Conservation (phyloP, 92 coral and sea anemone genomes). For the Epizoanthus illoricatus region DNA sequence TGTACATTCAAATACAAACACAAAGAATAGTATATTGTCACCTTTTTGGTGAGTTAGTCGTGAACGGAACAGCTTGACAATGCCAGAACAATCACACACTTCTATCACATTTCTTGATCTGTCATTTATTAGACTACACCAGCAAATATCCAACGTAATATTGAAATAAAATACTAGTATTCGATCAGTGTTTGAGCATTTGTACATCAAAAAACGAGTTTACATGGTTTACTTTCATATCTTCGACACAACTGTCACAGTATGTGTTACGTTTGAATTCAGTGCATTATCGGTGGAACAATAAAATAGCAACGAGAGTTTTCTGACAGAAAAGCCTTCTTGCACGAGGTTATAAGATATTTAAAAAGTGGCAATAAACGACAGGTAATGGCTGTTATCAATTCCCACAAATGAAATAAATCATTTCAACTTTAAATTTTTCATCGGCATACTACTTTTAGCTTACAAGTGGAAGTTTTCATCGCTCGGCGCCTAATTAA, state of each 20-base stretch:
- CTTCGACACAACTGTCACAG: too few species aligned
- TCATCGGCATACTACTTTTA: background rate
- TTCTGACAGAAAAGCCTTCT: background rate
- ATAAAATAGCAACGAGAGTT: background rate
- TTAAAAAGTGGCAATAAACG: background rate
- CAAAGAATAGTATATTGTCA: background rate
- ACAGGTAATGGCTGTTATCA: background rate
- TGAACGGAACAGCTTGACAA: background rate
- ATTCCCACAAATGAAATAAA: background rate
- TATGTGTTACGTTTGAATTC: too few species aligned
- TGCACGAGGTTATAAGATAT: background rate
- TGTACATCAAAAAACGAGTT: too few species aligned
- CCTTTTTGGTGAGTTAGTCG: background rate
- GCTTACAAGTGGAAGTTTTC: background rate
- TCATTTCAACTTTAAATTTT: background rate
- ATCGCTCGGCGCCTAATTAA: background rate
- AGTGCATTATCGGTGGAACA: too few species aligned
- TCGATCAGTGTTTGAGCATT: too few species aligned
- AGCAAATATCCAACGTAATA: background rate
- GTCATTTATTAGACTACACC: background rate
- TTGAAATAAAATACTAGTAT: background rate
- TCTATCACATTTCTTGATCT: background rate
- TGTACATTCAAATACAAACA: background rate
- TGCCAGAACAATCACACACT: too few species aligned
- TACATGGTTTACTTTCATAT: too few species aligned